phyloP scores from a whole-genome alignment of 1,140 invertebrate species.

The Paralvinella palmiformis region DNA sequence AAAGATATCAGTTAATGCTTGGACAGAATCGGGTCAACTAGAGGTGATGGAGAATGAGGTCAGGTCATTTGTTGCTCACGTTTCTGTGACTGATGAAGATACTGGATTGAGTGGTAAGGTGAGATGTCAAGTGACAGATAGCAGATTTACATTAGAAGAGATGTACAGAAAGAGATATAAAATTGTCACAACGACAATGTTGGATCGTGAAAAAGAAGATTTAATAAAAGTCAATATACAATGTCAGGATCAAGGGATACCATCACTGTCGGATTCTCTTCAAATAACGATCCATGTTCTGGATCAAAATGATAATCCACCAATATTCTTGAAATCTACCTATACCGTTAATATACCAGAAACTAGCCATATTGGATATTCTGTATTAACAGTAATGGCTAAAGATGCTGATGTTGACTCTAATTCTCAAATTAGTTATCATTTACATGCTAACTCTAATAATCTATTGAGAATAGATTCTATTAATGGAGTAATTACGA shows the following conservation, averaged over 20 bases:
- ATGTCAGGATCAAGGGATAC: slow-evolving; percentile 53
- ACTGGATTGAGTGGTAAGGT: background rate
- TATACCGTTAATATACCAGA: slow-evolving; percentile 83
- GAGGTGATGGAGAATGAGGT: background rate
- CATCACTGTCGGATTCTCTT: slow-evolving; percentile 37
- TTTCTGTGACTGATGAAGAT: slow-evolving; percentile 11
- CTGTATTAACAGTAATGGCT: slow-evolving; percentile 75
- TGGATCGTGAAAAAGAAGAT: slow-evolving; percentile 78
- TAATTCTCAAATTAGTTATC: slow-evolving; percentile 11
- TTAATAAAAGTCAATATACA: slow-evolving; percentile 74
- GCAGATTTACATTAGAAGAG: slow-evolving; percentile 6
- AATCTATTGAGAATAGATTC: slow-evolving; percentile 47
- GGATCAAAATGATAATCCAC: slow-evolving; percentile 91
- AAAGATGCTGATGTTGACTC: slow-evolving; percentile 69
- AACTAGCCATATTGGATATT: slow-evolving; percentile 84
- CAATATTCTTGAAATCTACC: slow-evolving; percentile 78
- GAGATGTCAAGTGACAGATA: background rate
- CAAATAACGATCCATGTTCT: slow-evolving; percentile 68
- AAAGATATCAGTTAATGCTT: slow-evolving; percentile 10
- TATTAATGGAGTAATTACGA: slow-evolving; percentile 40
- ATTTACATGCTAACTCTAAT: slow-evolving; percentile 27
- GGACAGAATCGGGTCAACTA: background rate
- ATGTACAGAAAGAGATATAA: slow-evolving; percentile 15
- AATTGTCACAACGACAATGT: slow-evolving; percentile 30
- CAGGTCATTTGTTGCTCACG: slow-evolving; percentile 11